These are phyloP conservation scores for Distichodus sexfasciatus DNA, from an alignment of 2,797 vertebrate species.

Conservation along the genomic window DNA sequence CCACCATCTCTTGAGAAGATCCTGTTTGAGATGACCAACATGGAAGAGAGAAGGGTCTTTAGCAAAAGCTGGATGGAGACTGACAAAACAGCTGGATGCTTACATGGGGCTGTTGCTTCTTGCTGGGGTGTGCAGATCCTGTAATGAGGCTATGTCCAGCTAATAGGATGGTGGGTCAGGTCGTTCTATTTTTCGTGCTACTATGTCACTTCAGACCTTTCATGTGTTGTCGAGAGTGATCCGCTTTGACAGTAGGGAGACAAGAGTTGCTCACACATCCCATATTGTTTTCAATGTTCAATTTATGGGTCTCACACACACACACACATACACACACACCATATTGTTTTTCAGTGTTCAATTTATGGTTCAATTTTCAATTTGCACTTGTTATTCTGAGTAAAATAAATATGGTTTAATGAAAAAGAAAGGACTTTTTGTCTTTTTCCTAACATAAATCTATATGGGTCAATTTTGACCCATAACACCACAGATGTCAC, in stretches of 20 bases:
- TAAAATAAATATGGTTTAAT: no score
- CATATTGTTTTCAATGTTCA: background rate
- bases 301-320: background rate
- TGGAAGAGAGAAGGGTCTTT: background rate
- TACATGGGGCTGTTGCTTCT: background rate
- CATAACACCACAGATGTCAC: no score
- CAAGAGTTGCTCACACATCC: background rate
- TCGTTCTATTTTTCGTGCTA: background rate
- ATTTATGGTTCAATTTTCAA: background rate
- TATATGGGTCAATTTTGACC: no score
- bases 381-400: no score
- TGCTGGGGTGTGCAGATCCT: background rate
- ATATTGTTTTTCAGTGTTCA: background rate
- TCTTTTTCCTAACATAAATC: no score
- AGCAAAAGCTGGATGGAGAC: background rate
- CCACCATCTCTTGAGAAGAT: no score
- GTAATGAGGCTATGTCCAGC: background rate
- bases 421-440: no score
- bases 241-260: background rate
- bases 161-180: background rate
- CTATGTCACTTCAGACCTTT: no score
- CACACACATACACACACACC: background rate
- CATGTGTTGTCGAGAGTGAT: background rate
- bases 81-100: background rate
- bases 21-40: background rate